phyloP scores from a whole-genome alignment of 2,888 invertebrate species.

The Nemoura dubitans region DNA sequence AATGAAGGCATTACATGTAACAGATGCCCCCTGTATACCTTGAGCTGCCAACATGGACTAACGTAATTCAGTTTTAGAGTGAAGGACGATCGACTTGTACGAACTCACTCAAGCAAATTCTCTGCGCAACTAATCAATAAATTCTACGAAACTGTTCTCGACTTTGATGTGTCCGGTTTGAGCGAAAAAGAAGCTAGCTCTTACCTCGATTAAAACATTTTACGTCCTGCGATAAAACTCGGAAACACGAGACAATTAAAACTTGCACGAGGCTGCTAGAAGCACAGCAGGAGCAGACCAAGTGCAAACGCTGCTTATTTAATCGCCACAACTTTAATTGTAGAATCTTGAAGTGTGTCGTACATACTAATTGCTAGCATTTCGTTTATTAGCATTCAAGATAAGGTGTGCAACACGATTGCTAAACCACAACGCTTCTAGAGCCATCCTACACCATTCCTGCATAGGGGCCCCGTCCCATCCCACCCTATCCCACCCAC shows the following conservation, averaged over 20 bases:
- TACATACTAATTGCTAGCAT: not conserved
- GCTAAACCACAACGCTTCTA: not conserved
- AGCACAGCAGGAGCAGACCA: not conserved
- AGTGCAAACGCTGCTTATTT: not conserved
- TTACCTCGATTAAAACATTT: not conserved
- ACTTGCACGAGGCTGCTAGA: not conserved
- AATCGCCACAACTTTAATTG: not conserved
- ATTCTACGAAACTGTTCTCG: not conserved
- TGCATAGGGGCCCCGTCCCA: not conserved
- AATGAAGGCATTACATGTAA: too few relatives aligned
- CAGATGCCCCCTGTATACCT: too few relatives aligned
- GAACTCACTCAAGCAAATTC: not conserved
- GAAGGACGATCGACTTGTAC: not conserved
- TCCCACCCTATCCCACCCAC: not conserved
- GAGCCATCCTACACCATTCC: too few relatives aligned
- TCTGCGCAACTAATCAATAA: not conserved
- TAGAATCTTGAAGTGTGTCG: not conserved
- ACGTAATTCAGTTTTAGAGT: too few relatives aligned
- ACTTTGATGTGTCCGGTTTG: not conserved
- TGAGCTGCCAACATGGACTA: too few relatives aligned
- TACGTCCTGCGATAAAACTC: not conserved
- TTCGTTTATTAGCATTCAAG: constrained; percentile 5
- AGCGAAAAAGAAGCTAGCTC: not conserved
- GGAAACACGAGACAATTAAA: not conserved
- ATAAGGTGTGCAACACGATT: not conserved